Evolutionary conservation across 2,113 vertebrate genomes (phyloP).

Genomic region (Casuarius casuarius): DNA sequence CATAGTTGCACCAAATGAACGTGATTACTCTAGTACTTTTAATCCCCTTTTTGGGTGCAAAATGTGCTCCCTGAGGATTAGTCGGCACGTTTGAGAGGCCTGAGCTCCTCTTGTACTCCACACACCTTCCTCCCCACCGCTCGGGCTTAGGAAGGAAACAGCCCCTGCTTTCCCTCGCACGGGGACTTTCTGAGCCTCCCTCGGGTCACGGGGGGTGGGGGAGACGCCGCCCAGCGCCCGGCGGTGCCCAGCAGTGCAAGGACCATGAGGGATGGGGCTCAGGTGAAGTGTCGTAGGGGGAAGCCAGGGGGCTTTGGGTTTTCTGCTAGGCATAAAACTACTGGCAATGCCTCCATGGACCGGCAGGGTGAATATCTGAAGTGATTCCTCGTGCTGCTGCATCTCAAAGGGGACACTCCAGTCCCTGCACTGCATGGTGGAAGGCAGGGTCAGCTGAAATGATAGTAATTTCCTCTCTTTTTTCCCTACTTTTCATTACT

Average conservation of each 20-base stretch:
- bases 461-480: rapidly evolving
- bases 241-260: not conserved
- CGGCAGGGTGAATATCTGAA: too few relatives aligned
- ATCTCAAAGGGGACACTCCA: not conserved
- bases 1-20: not conserved
- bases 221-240: not conserved
- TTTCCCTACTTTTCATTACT: not conserved
- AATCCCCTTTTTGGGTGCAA: not conserved
- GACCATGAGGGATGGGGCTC: not conserved
- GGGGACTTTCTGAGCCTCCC: rapidly evolving
- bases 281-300: not conserved
- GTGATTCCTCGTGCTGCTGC: not conserved
- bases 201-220: not conserved
- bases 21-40: not conserved
- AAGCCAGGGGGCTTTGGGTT: not conserved
- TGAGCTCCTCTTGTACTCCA: not conserved
- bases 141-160: not conserved
- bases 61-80: not conserved
- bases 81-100: rapidly evolving
- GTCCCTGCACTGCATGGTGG: not conserved
- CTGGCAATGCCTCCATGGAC: not conserved
- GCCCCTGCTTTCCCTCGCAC: not conserved
- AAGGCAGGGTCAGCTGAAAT: not conserved
- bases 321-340: not conserved
- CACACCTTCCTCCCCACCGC: not conserved